These are phyloP conservation scores for Ophioninae sp. DNA, from an alignment of 2,888 invertebrate species.

Conservation along the genomic window DNA sequence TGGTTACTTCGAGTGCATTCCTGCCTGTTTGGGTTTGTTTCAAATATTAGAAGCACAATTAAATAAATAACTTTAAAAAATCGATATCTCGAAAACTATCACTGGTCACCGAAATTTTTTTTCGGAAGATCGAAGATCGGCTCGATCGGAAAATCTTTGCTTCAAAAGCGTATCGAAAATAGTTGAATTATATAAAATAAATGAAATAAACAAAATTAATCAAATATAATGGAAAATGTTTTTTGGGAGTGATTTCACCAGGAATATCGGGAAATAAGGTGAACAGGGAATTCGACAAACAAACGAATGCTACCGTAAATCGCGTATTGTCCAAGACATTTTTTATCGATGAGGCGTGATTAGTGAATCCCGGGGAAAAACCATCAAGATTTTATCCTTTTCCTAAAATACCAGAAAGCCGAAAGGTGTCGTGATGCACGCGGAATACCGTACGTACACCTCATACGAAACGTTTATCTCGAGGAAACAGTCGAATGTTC, in stretches of 20 bases:
- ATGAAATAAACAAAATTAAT: not conserved
- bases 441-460: not conserved
- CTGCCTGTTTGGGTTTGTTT: no score
- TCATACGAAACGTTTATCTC: constrained; percentile 14
- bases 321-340: not conserved
- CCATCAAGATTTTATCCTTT: constrained; percentile 40
- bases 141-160: no score
- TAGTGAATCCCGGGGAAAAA: constrained; percentile 35
- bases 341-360: not conserved
- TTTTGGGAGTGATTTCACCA: not conserved
- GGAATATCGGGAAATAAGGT: not conserved
- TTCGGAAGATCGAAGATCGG: no score
- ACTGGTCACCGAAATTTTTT: no score
- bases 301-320: not conserved
- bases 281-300: not conserved
- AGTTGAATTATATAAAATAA: no score
- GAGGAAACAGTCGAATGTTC: constrained; percentile 5
- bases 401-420: constrained; percentile 25
- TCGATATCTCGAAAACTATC: no score
- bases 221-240: not conserved
- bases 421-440: constrained; percentile 14
- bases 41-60: no score
- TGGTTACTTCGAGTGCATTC: no score
- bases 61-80: no score
- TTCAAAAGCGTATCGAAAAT: no score